Evolutionary conservation across 2,888 invertebrate genomes (phyloP), one percentile per base, ranked within the genome.

Genomic region (Stenodera caucasica): DNA sequence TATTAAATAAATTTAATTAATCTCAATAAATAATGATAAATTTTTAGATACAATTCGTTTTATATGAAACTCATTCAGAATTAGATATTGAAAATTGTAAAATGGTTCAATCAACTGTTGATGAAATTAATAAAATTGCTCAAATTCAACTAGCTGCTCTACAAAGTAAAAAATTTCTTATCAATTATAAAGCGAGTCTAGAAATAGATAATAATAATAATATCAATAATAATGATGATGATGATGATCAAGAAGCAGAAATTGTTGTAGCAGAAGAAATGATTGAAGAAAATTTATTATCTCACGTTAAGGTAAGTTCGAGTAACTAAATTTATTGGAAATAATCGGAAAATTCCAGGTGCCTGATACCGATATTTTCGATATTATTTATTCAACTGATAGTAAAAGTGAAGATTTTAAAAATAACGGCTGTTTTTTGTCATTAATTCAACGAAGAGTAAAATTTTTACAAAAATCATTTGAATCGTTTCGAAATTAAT

Each of bases 21-120:
- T 53, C 4, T 51, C 2, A 12, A 21, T 15, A 33, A 51, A 51
- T 26, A 23, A 35, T 50, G 14, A 12, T 26, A 18, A 9, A 58
- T 40, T 49, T 76, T 77, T 57, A 88, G 87, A 87, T 92, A 23
- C 93, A 93, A 75, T 83, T 92, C 64, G 85, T 92, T 12, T 78
- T 93, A 32, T 93, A 93, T 72, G 91, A 92, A 76, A 92, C 91
- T 0, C 92, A 93, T 80, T 92, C 92, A 0, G 85, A 90, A 54
- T 80, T 92, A 45, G 86, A 86, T 33, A 86, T 88, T 0, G 93
- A 93, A 78, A 93, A 93, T 67, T 83, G 84, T 45, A 87, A 86
- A 23, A 91, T 92, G 86, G 86, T 91, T 15, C 81, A 84, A 0
- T 83, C 85, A 45, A 87, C 88, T 0, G 83, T 91, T 0, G 83